Percentiles rank a stretch among this genome's conserved stretches.
Evolutionary conservation across 2,797 vertebrate species (phyloP).

Genomic region (Tauraco hartlaubi): DNA sequence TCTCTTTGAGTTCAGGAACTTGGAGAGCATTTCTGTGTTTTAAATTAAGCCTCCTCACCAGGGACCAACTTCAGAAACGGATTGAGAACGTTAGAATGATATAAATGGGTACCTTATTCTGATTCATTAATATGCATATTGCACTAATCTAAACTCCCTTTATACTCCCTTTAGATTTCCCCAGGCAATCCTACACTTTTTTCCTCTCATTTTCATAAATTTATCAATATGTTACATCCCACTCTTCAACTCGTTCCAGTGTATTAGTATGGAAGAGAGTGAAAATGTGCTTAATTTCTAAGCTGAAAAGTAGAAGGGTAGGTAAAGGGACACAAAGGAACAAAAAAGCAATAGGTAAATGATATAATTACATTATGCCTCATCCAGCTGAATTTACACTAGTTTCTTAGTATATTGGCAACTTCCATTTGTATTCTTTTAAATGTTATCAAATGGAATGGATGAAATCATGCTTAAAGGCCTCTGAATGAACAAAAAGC

Average conservation of each 20-base stretch:
- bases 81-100: neutral
- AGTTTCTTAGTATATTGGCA: neutral
- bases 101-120: conserved; percentile 41
- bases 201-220: neutral
- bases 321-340: neutral
- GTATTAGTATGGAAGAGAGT: neutral
- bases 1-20: conserved; percentile 12
- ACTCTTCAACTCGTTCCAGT: neutral
- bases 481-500: neutral
- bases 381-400: neutral
- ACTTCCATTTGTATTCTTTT: neutral
- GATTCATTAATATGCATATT: conserved; percentile 32
- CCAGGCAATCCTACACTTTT: neutral
- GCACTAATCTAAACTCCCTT: conserved; percentile 7
- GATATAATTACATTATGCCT: neutral
- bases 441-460: neutral
- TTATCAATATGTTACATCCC: conserved; percentile 10
- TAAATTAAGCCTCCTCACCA: conserved; percentile 45
- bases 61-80: conserved; percentile 36
- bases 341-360: neutral
- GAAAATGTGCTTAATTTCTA: neutral
- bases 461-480: neutral
- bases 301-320: neutral
- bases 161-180: conserved; percentile 20
- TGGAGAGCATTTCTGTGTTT: neutral